Conservation (phyloP, 2,797 vertebrate species). For the Cyprinodon diabolis region DNA sequence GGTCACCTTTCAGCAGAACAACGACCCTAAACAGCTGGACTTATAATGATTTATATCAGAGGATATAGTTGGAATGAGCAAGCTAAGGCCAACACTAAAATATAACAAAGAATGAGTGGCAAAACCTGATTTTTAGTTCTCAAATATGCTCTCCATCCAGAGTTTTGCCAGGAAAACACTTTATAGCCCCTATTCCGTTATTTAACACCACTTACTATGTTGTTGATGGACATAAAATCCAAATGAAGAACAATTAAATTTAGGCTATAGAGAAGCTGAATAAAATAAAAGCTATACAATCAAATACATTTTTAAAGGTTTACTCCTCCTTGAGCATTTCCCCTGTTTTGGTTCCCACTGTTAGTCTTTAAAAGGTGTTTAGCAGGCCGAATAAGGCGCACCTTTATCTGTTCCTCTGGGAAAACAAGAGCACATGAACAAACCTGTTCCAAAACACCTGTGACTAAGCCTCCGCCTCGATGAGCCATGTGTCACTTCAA, state of each 20-base stretch:
- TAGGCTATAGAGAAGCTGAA: constrained; percentile 16
- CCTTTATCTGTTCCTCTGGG: constrained; percentile 38
- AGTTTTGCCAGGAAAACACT: not conserved
- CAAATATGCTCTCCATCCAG: no score
- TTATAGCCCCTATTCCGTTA: no score
- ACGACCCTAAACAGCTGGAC: not conserved
- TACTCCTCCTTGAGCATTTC: not conserved
- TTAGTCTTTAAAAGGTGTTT: constrained; percentile 33
- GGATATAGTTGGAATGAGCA: not conserved
- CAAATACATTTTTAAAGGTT: not conserved
- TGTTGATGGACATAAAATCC: not conserved
- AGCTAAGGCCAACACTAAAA: not conserved
- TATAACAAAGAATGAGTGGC: not conserved
- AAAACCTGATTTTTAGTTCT: not conserved
- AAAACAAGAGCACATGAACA: constrained; percentile 44
- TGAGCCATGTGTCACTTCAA: constrained; percentile 50
- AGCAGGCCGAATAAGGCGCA: constrained; percentile 33
- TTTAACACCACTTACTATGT: not conserved
- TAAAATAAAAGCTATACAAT: constrained; percentile 30
- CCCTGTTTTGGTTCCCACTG: constrained; percentile 24
- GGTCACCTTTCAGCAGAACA: no score
- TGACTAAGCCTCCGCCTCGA: constrained; percentile 55
- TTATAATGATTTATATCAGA: not conserved
- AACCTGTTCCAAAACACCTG: constrained; percentile 71
- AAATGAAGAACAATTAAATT: not conserved